A percentile compares a stretch with the other conserved stretches of the same genome.
These are phyloP conservation scores for Clupea harengus DNA, from an alignment of 2,113 vertebrate genomes.

Conservation along the genomic window DNA sequence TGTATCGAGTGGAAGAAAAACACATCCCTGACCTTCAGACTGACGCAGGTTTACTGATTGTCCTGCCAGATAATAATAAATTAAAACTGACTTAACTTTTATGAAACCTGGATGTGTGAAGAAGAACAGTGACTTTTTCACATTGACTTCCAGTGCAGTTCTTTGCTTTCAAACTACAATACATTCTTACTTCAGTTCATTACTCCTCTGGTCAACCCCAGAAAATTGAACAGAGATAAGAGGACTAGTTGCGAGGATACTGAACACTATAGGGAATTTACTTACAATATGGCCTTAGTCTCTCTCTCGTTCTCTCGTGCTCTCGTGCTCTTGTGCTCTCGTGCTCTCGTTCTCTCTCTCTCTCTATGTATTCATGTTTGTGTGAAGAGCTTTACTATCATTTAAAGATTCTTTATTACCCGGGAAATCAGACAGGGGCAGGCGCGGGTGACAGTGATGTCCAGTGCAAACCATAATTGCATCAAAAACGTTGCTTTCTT, in stretches of 20 bases:
- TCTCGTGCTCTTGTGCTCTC: too few relatives aligned
- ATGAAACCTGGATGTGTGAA: neutral
- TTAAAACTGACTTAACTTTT: neutral
- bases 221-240: too few relatives aligned
- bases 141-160: neutral
- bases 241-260: too few relatives aligned
- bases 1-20: too few relatives aligned
- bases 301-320: neutral
- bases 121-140: neutral
- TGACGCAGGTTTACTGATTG: neutral
- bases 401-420: conserved; percentile 60
- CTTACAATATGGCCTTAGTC: too few relatives aligned
- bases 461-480: conserved; percentile 87
- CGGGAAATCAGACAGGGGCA: conserved; percentile 85
- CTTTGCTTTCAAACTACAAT: neutral
- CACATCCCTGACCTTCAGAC: neutral
- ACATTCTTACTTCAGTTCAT: too few relatives aligned
- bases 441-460: conserved; percentile 71
- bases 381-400: neutral
- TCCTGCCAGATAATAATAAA: neutral
- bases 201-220: too few relatives aligned
- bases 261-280: too few relatives aligned
- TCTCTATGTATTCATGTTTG: neutral
- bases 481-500: conserved; percentile 76
- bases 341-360: neutral